phyloP scores from a whole-genome alignment of 2,888 invertebrate genomes.

The Gari tellinella region DNA sequence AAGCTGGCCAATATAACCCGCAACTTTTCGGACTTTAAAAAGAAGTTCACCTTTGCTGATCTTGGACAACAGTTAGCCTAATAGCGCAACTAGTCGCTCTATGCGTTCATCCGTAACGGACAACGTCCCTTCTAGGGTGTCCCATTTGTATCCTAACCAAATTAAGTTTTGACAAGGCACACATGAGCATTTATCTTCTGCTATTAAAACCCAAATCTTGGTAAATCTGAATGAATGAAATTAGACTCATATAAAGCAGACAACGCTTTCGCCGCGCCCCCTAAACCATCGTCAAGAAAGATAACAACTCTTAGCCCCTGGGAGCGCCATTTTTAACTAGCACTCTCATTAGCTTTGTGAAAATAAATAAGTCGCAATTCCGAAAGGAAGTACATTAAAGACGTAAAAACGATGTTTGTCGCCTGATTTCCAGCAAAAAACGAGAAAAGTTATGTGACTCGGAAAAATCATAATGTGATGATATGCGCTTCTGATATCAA shows the following conservation, averaged over 20 bases:
- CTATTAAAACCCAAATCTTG: conserved; percentile 1
- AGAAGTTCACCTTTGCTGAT: too few species aligned
- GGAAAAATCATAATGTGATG: conserved; percentile 23
- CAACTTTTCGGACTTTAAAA: background rate
- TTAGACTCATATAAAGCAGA: background rate
- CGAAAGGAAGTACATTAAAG: conserved; percentile 36
- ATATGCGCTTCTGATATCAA: conserved; percentile 25
- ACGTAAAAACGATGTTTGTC: too few species aligned
- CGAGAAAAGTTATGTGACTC: conserved; percentile 16
- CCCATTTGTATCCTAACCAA: background rate
- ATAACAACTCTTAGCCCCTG: conserved; percentile 9
- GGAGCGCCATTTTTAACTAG: conserved; percentile 13
- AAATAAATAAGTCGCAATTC: conserved; percentile 11
- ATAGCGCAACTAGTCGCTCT: background rate
- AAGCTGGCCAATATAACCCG: conserved; percentile 7
- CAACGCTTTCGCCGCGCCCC: background rate
- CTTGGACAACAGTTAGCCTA: too few species aligned
- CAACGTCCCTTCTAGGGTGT: background rate
- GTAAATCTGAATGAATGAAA: conserved; percentile 1
- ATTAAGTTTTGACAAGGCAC: conserved; percentile 4
- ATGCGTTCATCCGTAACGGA: conserved; percentile 5
- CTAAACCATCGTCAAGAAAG: conserved; percentile 25
- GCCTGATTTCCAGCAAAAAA: too few species aligned
- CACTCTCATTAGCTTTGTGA: conserved; percentile 6
- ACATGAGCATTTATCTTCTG: conserved; percentile 9